Evolutionary conservation across 2,888 invertebrate genomes (phyloP), one percentile per base, ranked within the genome.

Genomic region (Aquatica leii): DNA sequence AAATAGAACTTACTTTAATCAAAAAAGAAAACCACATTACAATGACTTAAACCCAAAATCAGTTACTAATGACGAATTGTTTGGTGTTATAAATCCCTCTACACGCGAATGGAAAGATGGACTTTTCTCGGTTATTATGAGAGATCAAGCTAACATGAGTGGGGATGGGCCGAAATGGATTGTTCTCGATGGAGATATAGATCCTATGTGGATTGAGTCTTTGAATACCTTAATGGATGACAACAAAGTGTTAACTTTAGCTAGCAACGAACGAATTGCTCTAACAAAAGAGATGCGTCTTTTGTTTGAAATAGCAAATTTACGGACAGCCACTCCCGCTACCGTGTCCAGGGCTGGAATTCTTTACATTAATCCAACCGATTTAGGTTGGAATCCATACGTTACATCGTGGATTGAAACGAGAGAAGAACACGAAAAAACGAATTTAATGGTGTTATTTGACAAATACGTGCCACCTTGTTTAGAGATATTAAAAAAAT

Each of bases 191-290:
- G 97, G 97, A 14, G 97, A 97, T 77, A 97, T 97, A 72, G 97
- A 97, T 84, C 97, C 97, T 0, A 97, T 97, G 96, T 97, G 97
- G 97, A 97, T 97, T 75, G 97, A 97, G 82, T 96, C 95, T 31
- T 85, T 97, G 21, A 97, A 97, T 78, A 97, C 97, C 1, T 89
- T 97, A 15, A 97, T 97, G 97, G 97, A 97, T 80, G 97, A 97
- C 78, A 97, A 97, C 80, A 97, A 97, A 84, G 93, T 96, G 4
- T 79, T 97, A 67, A 97, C 97, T 0, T 82, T 97, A 71, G 97
- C 97, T 5, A 95, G 95, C 80, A 97, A 97, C 76, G 97, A 97
- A 81, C 87, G 97, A 56, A 97, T 97, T 61, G 94, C 97, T 0
- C 82, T 97, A 55, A 96, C 94, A 0, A 90, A 91, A 69, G 85